Evolutionary conservation across 2,888 invertebrate genomes (phyloP).

Genomic region (Thecocarcelia acutangulata): DNA sequence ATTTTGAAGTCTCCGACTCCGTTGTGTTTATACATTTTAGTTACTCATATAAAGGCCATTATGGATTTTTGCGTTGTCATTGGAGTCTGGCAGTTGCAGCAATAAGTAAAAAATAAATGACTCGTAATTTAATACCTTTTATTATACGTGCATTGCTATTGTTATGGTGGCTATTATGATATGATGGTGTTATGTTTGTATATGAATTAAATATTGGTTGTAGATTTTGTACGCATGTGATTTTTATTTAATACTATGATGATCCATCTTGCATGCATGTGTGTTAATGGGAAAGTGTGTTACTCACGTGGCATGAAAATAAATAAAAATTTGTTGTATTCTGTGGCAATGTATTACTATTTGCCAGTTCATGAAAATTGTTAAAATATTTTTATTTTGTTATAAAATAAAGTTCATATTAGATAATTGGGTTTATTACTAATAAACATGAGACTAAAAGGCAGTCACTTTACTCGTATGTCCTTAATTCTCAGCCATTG

Average conservation of each 20-base stretch:
- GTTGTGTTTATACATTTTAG: neutral
- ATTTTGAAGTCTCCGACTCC: neutral
- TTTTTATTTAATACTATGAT: neutral
- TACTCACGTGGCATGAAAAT: neutral
- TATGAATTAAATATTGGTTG: constrained; percentile 41
- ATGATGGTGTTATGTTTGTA: constrained; percentile 24
- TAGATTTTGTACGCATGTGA: constrained; percentile 29
- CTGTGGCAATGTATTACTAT: no score
- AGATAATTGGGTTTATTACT: no score
- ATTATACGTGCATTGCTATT: constrained; percentile 11
- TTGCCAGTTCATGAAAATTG: no score
- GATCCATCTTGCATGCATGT: neutral
- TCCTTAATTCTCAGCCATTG: no score
- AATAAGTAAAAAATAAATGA: constrained; percentile 6
- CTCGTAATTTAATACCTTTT: constrained; percentile 34
- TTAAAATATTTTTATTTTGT: no score
- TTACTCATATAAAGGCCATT: neutral
- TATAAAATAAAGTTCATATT: no score
- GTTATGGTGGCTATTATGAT: constrained; percentile 3
- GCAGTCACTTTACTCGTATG: no score
- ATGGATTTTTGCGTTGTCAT: neutral
- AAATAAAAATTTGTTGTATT: neutral
- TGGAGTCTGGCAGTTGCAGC: neutral
- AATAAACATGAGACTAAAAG: no score
- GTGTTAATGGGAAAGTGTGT: neutral